These are phyloP conservation scores for Drosophila tsacasi DNA, from an alignment of 1,140 invertebrate species.

Conservation along the genomic window DNA sequence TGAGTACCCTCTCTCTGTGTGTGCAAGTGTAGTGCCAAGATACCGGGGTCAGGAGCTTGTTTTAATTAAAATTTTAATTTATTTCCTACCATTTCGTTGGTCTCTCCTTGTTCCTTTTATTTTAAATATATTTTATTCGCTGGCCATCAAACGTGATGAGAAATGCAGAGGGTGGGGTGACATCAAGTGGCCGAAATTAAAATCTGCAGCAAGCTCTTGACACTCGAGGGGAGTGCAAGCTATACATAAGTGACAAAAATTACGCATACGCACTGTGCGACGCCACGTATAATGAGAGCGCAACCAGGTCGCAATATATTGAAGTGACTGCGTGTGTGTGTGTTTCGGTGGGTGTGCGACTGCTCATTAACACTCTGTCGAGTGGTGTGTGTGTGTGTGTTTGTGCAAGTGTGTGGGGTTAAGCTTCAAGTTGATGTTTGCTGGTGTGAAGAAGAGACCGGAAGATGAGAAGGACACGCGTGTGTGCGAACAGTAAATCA, in stretches of 20 bases:
- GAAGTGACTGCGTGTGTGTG: conserved; percentile 38
- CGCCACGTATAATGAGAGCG: conserved; percentile 41
- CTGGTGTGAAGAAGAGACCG: conserved; percentile 16
- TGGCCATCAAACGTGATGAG: conserved; percentile 22
- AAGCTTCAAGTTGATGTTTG: conserved; percentile 27
- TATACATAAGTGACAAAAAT: conserved; percentile 71
- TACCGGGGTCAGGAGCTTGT: conserved; percentile 60
- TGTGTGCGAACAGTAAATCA: conserved; percentile 42
- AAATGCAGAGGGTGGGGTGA: conserved; percentile 9
- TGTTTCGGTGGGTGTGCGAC: conserved; percentile 22
- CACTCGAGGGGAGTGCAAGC: conserved; percentile 34
- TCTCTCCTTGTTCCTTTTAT: not conserved
- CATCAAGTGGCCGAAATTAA: conserved; percentile 75
- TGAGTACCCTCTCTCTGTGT: conserved; percentile 7
- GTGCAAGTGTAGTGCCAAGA: conserved; percentile 26
- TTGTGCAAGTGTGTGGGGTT: not conserved
- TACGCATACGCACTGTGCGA: conserved; percentile 70
- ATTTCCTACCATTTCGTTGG: conserved; percentile 35
- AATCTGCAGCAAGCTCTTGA: conserved; percentile 65
- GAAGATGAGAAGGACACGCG: conserved; percentile 11
- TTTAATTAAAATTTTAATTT: conserved; percentile 83
- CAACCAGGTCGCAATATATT: conserved; percentile 55
- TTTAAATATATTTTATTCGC: conserved; percentile 21
- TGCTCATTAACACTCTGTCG: conserved; percentile 71
- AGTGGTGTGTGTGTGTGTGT: conserved; percentile 17